These are phyloP conservation scores for Lepilemur ruficaudatus DNA, from an alignment of 2,797 vertebrate genomes.

Conservation along the genomic window DNA sequence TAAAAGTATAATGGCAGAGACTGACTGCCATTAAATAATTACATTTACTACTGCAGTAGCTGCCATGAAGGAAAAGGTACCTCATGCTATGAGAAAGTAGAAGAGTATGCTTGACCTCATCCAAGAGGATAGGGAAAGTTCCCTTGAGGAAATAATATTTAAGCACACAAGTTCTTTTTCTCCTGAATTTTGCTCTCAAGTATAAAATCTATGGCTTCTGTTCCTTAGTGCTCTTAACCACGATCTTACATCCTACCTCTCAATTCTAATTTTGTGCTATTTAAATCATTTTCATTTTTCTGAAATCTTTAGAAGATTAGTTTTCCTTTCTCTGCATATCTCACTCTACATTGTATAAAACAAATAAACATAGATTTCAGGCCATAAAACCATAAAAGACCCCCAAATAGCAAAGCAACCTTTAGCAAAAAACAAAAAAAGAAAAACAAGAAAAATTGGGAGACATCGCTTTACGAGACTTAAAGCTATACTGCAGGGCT, in stretches of 20 bases:
- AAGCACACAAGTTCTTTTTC: neutral
- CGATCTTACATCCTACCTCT: neutral
- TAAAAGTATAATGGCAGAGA: neutral
- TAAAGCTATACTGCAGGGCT: no score
- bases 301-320: neutral
- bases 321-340: neutral
- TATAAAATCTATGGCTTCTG: neutral
- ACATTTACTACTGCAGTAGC: neutral
- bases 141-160: neutral
- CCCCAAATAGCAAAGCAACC: no score
- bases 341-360: neutral
- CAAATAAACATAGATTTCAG: neutral
- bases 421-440: no score
- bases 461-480: no score
- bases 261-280: neutral
- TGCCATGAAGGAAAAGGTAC: neutral
- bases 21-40: neutral
- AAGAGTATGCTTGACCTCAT: neutral
- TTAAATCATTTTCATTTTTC: neutral
- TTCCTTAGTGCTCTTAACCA: neutral
- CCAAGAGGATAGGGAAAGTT: neutral
- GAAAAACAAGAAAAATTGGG: no score
- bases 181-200: neutral
- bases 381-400: no score
- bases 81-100: neutral